Conservation (phyloP, 2,797 vertebrate genomes). For the Dendrocincla tyrannina region DNA sequence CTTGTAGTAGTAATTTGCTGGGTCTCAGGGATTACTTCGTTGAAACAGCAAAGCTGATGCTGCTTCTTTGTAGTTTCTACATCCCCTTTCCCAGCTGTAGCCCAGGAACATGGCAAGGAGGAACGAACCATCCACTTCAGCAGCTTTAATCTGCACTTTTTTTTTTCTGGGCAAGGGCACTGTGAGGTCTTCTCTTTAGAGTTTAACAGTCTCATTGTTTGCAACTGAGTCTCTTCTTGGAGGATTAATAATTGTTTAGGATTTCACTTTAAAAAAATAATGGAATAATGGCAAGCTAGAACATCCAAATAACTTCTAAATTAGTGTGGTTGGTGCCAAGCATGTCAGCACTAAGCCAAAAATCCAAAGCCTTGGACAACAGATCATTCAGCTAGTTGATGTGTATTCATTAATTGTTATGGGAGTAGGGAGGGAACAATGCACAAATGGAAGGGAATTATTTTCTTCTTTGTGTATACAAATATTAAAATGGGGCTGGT, state of each 20-base stretch:
- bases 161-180: background rate
- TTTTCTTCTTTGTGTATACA: conserved; percentile 16
- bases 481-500: background rate
- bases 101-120: background rate
- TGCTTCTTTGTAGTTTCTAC: background rate
- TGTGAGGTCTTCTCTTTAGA: background rate
- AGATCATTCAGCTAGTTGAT: conserved; percentile 26
- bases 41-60: background rate
- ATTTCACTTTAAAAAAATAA: conserved; percentile 34
- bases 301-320: conserved; percentile 38
- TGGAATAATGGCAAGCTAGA: conserved; percentile 33
- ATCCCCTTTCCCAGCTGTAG: background rate
- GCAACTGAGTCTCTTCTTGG: background rate
- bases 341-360: conserved; percentile 1
- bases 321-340: background rate
- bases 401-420: conserved; percentile 43
- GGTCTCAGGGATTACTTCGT: rapidly evolving
- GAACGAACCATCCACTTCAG: background rate
- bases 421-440: conserved; percentile 12
- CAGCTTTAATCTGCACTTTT: background rate
- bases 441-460: conserved; percentile 27
- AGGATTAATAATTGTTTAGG: background rate
- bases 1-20: background rate
- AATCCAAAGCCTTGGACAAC: conserved; percentile 20
- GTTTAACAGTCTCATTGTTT: background rate